Percentiles rank a stretch among this genome's conserved stretches.
phyloP scores from a whole-genome alignment of 2,113 vertebrate genomes.

The Turnix velox region DNA sequence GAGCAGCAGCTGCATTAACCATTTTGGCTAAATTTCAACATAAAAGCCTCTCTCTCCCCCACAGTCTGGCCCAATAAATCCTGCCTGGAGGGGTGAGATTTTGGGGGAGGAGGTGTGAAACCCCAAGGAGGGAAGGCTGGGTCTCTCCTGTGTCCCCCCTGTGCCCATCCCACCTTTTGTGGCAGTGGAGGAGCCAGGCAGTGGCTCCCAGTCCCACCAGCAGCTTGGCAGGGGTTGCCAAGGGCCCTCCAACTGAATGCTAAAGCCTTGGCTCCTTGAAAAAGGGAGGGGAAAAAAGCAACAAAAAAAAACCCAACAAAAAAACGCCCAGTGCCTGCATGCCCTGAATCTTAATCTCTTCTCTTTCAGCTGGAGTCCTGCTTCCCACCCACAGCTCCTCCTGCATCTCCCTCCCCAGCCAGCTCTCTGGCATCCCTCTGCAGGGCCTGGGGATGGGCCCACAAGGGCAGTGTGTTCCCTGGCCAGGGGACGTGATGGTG shows the following conservation, averaged over 20 bases:
- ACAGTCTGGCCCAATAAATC: constrained; percentile 38
- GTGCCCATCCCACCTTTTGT: background rate
- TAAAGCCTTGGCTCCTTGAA: constrained; percentile 13
- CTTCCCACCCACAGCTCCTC: too few relatives aligned
- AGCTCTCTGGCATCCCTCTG: background rate
- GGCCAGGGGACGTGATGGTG: rapidly evolving
- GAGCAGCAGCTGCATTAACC: constrained; percentile 35
- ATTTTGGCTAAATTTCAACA: constrained; percentile 44
- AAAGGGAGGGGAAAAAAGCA: background rate
- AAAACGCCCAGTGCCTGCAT: background rate
- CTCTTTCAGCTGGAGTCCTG: background rate
- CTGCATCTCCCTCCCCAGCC: too few relatives aligned
- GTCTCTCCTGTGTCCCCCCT: background rate
- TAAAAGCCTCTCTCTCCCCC: constrained; percentile 36
- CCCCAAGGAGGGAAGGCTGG: background rate
- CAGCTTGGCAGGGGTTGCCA: constrained; percentile 7
- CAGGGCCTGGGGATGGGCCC: background rate
- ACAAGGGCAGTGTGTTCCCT: rapidly evolving
- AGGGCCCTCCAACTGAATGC: background rate
- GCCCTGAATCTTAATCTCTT: constrained; percentile 42
- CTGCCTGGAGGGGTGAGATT: background rate
- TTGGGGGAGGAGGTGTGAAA: background rate
- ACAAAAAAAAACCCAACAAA: background rate
- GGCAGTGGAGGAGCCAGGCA: background rate
- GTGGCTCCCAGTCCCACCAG: background rate